Base-by-base conservation (phyloP, 2,797 vertebrate genomes). In the Fratercula arctica region DNA sequence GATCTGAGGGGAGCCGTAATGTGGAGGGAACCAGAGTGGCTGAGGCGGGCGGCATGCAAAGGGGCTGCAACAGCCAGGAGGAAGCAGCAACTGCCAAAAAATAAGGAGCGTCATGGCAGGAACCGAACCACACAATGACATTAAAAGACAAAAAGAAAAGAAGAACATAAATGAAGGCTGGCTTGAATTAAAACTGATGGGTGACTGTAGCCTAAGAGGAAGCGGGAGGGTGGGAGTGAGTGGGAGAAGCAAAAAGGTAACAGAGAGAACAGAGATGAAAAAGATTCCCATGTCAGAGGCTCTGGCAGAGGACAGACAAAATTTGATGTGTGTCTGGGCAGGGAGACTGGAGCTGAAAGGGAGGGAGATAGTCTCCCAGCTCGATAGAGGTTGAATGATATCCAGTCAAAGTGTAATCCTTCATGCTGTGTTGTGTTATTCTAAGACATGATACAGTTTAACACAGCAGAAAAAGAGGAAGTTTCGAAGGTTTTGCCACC, bases 11-110 rank as follows among this genome's bases (percentile, higher is more conserved):
- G 15, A 53, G 39, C 6, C 0, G 2, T 37, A 56, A n/a, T 3
- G 2, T 1, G 3, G 33, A 37, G 16, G 28, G 25, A 69, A 35
- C 1, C 48, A 21, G n/a, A 69, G 35, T 1, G 7, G 41, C 29
- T 0, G 0, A 70, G 60, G 54, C 10, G 54, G 35, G 35, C 1
- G 6, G 15, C 8, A 3, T 1, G 1, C 3, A 4, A 60, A 72
- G 20, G 31, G 24, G 45, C 21, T 63, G n/a, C 2, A 0, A 18
- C n/a, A 67, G 37, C 6, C 28, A 50, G 64, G 16, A n/a, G 16
- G 41, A 80, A 85, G 50, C 6, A 77, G n/a, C 26, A 81, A 18
- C 23, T 3, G 1, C 23, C 0, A 0, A 63, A 89, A 43, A 29
- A 61, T 26, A 57, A 9, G 31, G 15, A 9, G 3, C 0, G 0